Evolutionary conservation across 2,113 vertebrate species (phyloP).

Genomic region (Colius striatus): DNA sequence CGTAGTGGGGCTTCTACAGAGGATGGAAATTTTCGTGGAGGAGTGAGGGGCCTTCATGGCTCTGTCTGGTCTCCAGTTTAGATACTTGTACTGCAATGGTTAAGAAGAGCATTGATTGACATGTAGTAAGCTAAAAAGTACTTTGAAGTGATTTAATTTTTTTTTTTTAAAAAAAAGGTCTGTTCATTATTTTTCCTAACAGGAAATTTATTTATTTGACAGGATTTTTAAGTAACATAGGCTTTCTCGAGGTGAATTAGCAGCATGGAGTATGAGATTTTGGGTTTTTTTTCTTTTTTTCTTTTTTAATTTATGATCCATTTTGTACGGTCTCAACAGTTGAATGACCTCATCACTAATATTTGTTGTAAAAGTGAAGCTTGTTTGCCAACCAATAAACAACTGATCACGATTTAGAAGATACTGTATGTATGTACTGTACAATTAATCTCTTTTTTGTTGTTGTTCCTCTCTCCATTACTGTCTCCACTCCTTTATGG

Average conservation of each 20-base stretch:
- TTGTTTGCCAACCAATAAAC: slow-evolving; percentile 98
- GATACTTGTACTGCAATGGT: slow-evolving; percentile 79
- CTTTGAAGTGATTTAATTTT: slow-evolving; percentile 84
- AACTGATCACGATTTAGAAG: slow-evolving; percentile 89
- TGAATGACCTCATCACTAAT: slow-evolving; percentile 94
- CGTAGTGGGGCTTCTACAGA: slow-evolving; percentile 74
- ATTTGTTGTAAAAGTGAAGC: slow-evolving; percentile 98
- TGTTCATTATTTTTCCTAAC: slow-evolving; percentile 76
- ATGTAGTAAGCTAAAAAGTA: slow-evolving; percentile 40
- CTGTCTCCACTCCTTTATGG: slow-evolving; percentile 30
- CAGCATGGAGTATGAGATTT: slow-evolving; percentile 83
- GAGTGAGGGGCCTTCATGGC: slow-evolving; percentile 41
- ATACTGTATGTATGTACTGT: slow-evolving; percentile 79
- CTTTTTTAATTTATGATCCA: slow-evolving; percentile 91
- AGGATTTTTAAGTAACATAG: slow-evolving; percentile 79
- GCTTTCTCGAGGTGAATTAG: slow-evolving; percentile 83
- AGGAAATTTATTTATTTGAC: slow-evolving; percentile 88
- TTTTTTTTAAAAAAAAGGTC: slow-evolving; percentile 52
- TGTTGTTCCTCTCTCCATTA: slow-evolving; percentile 54
- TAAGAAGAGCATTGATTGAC: slow-evolving; percentile 57
- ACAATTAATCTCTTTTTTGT: slow-evolving; percentile 56
- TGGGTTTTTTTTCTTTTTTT: slow-evolving; percentile 69
- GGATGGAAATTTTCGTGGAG: slow-evolving; percentile 65
- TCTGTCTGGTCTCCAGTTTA: slow-evolving; percentile 69
- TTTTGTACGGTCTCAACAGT: slow-evolving; percentile 90